phyloP scores from a whole-genome alignment of 2,113 vertebrate genomes.

The Mohoua ochrocephala region DNA sequence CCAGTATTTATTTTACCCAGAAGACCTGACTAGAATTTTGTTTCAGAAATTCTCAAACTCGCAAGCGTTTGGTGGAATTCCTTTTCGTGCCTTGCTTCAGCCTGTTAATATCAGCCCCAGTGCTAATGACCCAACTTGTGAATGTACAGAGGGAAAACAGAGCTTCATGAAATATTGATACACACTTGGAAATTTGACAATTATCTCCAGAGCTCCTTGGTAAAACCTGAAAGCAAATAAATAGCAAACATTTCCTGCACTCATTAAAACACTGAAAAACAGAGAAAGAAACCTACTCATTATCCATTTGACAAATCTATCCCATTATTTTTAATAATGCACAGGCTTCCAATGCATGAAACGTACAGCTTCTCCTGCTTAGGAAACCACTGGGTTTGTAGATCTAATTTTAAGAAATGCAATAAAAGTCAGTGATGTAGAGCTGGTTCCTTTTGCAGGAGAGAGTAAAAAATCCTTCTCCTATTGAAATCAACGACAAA shows the following conservation, averaged over 20 bases:
- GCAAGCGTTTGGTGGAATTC: neutral
- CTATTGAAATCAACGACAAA: neutral
- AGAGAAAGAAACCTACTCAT: slow-evolving; percentile 22
- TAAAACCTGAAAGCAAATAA: slow-evolving; percentile 47
- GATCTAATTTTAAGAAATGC: slow-evolving; percentile 18
- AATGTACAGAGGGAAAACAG: neutral
- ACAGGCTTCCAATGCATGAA: neutral
- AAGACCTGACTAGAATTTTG: neutral
- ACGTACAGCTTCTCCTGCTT: slow-evolving; percentile 13
- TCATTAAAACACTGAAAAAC: slow-evolving; percentile 43
- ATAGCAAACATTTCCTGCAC: slow-evolving; percentile 37
- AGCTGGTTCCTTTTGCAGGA: neutral
- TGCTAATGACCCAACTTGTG: slow-evolving; percentile 2
- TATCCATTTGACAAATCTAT: slow-evolving; percentile 45
- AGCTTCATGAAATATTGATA: slow-evolving; percentile 60
- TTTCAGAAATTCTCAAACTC: neutral
- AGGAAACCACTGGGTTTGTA: neutral
- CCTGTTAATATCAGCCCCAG: neutral
- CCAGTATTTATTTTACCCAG: neutral
- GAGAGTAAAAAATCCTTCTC: neutral
- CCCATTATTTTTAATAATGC: slow-evolving; percentile 58
- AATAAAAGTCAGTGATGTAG: neutral
- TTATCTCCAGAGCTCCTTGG: slow-evolving; percentile 42
- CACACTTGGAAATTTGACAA: slow-evolving; percentile 31
- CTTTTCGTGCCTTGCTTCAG: neutral